Conservation (phyloP, 2,888 invertebrate species). For the Spisula solida region DNA sequence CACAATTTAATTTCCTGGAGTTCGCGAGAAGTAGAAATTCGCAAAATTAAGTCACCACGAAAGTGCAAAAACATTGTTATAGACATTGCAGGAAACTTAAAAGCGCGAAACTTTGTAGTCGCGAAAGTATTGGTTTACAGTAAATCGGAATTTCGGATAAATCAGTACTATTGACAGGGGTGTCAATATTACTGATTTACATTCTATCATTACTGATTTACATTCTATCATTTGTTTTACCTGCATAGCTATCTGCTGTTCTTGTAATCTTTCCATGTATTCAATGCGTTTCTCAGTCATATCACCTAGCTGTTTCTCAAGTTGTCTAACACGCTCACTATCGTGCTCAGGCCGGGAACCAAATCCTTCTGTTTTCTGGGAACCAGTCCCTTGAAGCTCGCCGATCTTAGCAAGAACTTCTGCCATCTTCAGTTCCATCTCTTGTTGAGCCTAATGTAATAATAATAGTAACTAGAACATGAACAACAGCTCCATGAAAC, state of each 20-base stretch:
- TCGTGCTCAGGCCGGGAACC: conserved; percentile 41
- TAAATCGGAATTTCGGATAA: too few relatives aligned
- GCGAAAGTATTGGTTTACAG: too few relatives aligned
- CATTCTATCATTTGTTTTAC: conserved; percentile 58
- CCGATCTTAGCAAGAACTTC: conserved; percentile 78
- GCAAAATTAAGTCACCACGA: too few relatives aligned
- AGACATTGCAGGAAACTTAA: too few relatives aligned
- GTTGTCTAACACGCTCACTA: conserved; percentile 68
- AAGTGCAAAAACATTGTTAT: too few relatives aligned
- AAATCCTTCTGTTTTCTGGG: conserved; percentile 18
- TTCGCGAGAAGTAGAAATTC: too few relatives aligned
- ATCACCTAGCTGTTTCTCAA: conserved; percentile 81
- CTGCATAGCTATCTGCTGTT: conserved; percentile 84
- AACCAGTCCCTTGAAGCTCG: conserved; percentile 63
- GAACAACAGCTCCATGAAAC: too few relatives aligned
- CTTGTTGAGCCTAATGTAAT: conserved; percentile 80
- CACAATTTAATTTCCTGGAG: too few relatives aligned
- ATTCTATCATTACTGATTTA: too few relatives aligned
- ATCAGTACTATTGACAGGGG: too few relatives aligned
- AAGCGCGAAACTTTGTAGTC: too few relatives aligned
- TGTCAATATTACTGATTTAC: too few relatives aligned
- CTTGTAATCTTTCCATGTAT: conserved; percentile 83
- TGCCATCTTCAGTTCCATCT: conserved; percentile 82
- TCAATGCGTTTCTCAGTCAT: conserved; percentile 83
- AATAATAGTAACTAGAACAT: not conserved